A percentile compares a stretch with the other conserved stretches of the same genome.
Conservation (phyloP, 2,113 vertebrate genomes). For the Edolisoma coerulescens region DNA sequence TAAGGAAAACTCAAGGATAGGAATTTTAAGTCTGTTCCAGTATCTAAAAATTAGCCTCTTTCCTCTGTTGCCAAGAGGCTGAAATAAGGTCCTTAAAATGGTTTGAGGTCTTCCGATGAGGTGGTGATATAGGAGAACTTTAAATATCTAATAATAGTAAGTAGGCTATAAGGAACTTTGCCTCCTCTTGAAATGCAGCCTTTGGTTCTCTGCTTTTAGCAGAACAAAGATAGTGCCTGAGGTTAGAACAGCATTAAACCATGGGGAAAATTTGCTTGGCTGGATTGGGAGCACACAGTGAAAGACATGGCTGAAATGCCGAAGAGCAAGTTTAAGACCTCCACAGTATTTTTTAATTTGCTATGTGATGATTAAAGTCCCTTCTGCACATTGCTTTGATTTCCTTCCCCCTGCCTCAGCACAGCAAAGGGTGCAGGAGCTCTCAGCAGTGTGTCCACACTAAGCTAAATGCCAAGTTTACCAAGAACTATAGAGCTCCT, state of each 20-base stretch:
- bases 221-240: not conserved
- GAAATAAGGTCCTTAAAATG: conserved; percentile 23
- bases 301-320: not conserved
- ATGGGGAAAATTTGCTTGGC: not conserved
- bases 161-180: conserved; percentile 8
- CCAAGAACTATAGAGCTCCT: not conserved
- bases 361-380: conserved; percentile 3
- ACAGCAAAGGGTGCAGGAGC: not conserved
- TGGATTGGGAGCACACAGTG: not conserved
- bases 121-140: conserved; percentile 4
- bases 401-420: not conserved
- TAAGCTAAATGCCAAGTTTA: not conserved
- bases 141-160: conserved; percentile 37
- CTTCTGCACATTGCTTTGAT: not conserved
- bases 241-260: not conserved
- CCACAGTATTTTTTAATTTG: not conserved
- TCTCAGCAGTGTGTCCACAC: not conserved
- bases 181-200: conserved; percentile 1
- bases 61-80: not conserved
- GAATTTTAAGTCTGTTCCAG: not conserved
- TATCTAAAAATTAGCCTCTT: not conserved
- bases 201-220: not conserved
- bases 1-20: not conserved
- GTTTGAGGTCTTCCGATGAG: conserved; percentile 9
- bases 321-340: not conserved